phyloP scores from a whole-genome alignment of 2,888 invertebrate species.

The Zelleria hepariella region DNA sequence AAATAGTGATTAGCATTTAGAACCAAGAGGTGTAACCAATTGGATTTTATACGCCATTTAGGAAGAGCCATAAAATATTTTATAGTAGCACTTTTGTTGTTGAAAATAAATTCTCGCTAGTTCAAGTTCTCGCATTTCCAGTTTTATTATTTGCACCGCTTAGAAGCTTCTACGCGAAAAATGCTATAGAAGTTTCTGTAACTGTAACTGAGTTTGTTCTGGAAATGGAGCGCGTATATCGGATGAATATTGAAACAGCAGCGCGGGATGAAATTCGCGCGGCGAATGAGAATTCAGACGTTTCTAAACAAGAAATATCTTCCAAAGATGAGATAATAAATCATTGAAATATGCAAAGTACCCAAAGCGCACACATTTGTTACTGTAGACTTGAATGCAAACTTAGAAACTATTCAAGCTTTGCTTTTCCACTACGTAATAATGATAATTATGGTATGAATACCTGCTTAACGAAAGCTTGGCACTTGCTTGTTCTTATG shows the following conservation, averaged over 20 bases:
- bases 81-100: slow-evolving; percentile 7
- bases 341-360: background rate
- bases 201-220: background rate
- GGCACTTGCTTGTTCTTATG: too few relatives aligned
- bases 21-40: slow-evolving; percentile 14
- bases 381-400: too few relatives aligned
- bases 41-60: slow-evolving; percentile 20
- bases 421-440: too few relatives aligned
- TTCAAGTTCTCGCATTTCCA: background rate
- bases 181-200: slow-evolving; percentile 4
- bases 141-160: background rate
- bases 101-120: slow-evolving; percentile 1
- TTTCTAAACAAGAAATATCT: background rate
- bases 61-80: background rate
- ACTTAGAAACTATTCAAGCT: too few relatives aligned
- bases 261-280: slow-evolving; percentile 3
- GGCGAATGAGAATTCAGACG: background rate
- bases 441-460: too few relatives aligned
- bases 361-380: background rate
- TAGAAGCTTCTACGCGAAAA: slow-evolving; percentile 9
- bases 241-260: slow-evolving; percentile 16
- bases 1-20: slow-evolving; percentile 21
- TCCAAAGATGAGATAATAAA: background rate
- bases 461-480: too few relatives aligned
- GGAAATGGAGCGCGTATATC: background rate